Percentiles rank a stretch among this genome's conserved stretches.
Conservation (phyloP, 2,888 invertebrate genomes). For the Seira sanloemensis region DNA sequence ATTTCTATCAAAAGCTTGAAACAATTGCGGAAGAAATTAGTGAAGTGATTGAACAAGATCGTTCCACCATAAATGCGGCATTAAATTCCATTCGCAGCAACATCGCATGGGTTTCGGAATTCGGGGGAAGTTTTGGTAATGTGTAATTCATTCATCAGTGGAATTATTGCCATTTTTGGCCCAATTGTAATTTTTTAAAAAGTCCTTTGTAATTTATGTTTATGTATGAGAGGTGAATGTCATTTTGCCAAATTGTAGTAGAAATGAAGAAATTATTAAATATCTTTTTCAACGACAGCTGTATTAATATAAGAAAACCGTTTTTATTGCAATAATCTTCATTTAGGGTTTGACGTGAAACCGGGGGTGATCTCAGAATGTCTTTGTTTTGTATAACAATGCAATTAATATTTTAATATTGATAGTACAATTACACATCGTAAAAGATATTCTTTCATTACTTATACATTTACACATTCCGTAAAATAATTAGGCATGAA, state of each 20-base stretch:
- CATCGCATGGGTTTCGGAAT: constrained; percentile 62
- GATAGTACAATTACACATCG: constrained; percentile 23
- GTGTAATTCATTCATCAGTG: too few species aligned
- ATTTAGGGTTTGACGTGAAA: constrained; percentile 33
- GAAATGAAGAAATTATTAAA: too few species aligned
- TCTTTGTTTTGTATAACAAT: constrained; percentile 52
- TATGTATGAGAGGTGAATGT: too few species aligned
- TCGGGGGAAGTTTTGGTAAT: constrained; percentile 20
- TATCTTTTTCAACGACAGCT: too few species aligned
- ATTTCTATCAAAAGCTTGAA: constrained; percentile 43
- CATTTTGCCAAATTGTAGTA: too few species aligned
- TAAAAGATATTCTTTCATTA: constrained; percentile 38
- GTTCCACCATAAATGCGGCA: constrained; percentile 16
- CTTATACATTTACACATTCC: constrained; percentile 48
- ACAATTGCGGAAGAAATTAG: constrained; percentile 22
- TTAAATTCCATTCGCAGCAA: constrained; percentile 45
- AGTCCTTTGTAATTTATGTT: too few species aligned
- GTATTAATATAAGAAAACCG: constrained; percentile 45
- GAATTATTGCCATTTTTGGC: too few species aligned
- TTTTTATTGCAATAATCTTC: constrained; percentile 54
- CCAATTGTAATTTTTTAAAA: too few species aligned
- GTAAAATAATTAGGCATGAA: neutral
- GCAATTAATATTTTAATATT: neutral
- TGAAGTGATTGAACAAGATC: constrained; percentile 6
- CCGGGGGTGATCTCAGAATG: constrained; percentile 60